Base-by-base conservation (phyloP, 2,797 vertebrate species). In the Thaleichthys pacificus region DNA sequence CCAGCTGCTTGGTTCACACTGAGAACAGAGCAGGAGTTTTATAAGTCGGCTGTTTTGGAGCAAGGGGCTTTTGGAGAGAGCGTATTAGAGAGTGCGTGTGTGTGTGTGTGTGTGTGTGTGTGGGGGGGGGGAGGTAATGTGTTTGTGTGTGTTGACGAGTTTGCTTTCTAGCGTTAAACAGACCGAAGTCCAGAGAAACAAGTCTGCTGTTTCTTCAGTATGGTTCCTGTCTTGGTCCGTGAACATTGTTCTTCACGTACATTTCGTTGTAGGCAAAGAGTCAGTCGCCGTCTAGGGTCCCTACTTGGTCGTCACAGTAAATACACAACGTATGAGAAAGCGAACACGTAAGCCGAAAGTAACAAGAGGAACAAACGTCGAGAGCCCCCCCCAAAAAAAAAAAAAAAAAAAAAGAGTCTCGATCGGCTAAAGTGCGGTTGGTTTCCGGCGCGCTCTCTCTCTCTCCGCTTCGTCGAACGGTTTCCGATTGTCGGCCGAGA, bases 391-490 rank as follows among this genome's bases (percentile, higher is more conserved):
- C n/a, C n/a, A n/a, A n/a, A n/a, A n/a, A n/a, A 5, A 82, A 83
- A 66, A 61, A 30, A 69, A 70, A 80, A 64, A 61, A 68, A 58
- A 63, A 82, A 73, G 77, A 2, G 70, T 87, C 72, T 77, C 2
- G 69, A 79, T 86, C 32, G 32, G 84, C 80, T 92, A 92, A 93
- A 93, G 91, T 92, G 92, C 91, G 86, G 84, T 80, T 75, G 70
- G 66, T 81, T 82, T 87, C 54, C 78, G 80, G 75, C 70, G 65
- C 77, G 77, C 81, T 82, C 42, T 47, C 35, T 47, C 35, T 42
- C 70, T 66, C 77, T 56, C 64, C 35, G 70, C 76, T 75, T 72
- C 82, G 69, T 61, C 68, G 80, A 79, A 70, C 61, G 73, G 80
- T 83, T 12, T 30, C 74, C 81, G 89, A 91, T 89, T 89, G 89